A percentile compares a stretch with the other conserved stretches of the same genome.
Conservation (phyloP, 2,797 vertebrate genomes). For the Taeniopygia guttata region DNA sequence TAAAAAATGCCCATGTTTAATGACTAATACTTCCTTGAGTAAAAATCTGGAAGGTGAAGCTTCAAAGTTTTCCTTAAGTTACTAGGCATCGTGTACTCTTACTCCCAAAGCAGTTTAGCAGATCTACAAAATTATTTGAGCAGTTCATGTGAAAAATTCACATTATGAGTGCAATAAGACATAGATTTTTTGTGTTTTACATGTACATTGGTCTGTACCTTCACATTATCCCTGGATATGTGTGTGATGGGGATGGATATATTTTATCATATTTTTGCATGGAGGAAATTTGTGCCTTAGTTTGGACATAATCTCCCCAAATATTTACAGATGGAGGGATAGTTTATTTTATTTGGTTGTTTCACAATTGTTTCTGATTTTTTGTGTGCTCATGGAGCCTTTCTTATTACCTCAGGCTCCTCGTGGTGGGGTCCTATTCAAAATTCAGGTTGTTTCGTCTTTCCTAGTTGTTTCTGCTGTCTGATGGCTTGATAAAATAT, state of each 20-base stretch:
- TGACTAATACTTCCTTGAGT: background rate
- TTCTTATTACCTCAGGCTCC: background rate
- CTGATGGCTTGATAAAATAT: background rate
- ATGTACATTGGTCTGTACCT: background rate
- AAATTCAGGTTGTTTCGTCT: background rate
- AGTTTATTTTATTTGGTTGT: background rate
- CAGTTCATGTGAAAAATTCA: background rate
- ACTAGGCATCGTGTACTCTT: background rate
- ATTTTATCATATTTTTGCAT: background rate
- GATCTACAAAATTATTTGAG: background rate
- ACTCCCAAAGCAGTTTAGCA: background rate
- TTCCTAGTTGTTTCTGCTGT: background rate
- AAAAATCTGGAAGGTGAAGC: background rate
- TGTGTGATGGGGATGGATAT: background rate
- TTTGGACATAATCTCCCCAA: background rate
- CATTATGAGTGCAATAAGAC: background rate
- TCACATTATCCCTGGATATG: background rate
- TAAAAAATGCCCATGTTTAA: background rate
- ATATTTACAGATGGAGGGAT: background rate
- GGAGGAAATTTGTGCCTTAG: background rate
- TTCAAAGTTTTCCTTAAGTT: background rate
- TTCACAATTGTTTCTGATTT: background rate
- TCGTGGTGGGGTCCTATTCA: background rate
- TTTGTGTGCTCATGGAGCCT: fast-evolving
- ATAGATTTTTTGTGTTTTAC: background rate